Percentiles rank a stretch among this genome's conserved stretches.
Evolutionary conservation across 2,888 invertebrate species (phyloP).

Genomic region (Serripes groenlandicus): DNA sequence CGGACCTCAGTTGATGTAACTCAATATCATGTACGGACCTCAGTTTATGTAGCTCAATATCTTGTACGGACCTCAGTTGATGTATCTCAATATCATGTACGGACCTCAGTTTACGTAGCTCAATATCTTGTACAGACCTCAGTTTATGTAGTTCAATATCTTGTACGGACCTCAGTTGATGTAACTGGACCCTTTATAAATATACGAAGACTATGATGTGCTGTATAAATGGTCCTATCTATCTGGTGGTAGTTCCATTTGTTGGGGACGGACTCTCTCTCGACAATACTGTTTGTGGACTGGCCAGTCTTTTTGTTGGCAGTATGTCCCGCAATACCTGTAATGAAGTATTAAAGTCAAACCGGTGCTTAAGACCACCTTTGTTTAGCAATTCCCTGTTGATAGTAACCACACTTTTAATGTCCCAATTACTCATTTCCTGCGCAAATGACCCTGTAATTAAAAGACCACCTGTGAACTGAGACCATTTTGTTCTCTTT

Average conservation of each 20-base stretch:
- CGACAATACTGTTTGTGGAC: conserved; percentile 87
- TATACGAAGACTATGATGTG: background rate
- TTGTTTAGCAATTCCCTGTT: too few species aligned
- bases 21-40: too few species aligned
- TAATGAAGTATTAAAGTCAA: conserved; percentile 28
- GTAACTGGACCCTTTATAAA: background rate
- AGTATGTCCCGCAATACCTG: conserved; percentile 87
- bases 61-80: background rate
- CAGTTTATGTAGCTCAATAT: too few species aligned
- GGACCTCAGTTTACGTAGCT: background rate
- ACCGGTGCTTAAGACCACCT: background rate
- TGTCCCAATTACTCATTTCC: too few species aligned
- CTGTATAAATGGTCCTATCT: background rate
- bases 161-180: background rate
- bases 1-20: background rate
- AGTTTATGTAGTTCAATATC: too few species aligned
- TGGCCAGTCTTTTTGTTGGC: conserved; percentile 87
- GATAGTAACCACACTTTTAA: too few species aligned
- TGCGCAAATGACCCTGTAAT: too few species aligned
- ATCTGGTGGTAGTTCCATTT: conserved; percentile 79
- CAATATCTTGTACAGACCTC: background rate
- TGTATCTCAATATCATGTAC: too few species aligned
- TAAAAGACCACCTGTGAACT: too few species aligned
- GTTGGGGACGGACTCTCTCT: conserved; percentile 82
- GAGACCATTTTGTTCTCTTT: too few species aligned